Percentiles rank a stretch among this genome's conserved stretches.
These are phyloP conservation scores for Imbricaverruca yamaguchii DNA, from an alignment of 2,888 invertebrate species.

Conservation along the genomic window DNA sequence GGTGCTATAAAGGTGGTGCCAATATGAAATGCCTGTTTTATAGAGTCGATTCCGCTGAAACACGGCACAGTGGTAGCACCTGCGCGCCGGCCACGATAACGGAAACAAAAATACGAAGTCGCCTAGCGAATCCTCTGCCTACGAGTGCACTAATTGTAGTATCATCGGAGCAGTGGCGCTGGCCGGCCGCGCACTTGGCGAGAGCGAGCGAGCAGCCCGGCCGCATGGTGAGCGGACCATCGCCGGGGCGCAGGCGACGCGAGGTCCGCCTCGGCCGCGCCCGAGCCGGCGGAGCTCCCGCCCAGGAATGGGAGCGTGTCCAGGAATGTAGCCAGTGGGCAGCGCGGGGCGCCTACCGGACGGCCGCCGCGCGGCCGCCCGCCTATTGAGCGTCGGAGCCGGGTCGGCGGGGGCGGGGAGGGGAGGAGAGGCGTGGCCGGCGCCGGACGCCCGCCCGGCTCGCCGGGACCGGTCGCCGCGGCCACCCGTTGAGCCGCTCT, in stretches of 20 bases:
- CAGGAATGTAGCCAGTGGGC: not conserved
- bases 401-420: not conserved
- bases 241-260: not conserved
- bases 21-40: slow-evolving; percentile 11
- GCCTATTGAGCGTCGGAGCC: slow-evolving; percentile 9
- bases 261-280: not conserved
- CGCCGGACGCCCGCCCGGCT: too few relatives aligned
- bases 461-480: not conserved
- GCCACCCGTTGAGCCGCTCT: not conserved
- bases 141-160: not conserved
- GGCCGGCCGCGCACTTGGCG: not conserved
- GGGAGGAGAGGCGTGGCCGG: too few relatives aligned
- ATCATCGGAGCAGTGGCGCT: too few relatives aligned
- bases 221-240: not conserved
- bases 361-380: not conserved
- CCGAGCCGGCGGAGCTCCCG: not conserved
- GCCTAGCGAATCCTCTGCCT: not conserved
- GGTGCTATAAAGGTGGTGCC: slow-evolving; percentile 5
- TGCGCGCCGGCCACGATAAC: not conserved
- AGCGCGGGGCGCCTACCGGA: not conserved
- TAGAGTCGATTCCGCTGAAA: not conserved
- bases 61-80: not conserved
- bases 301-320: not conserved
- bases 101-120: not conserved
- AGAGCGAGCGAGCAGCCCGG: not conserved